A percentile compares a stretch with the other conserved stretches of the same genome.
These are phyloP conservation scores for Euthynnus affinis DNA, from an alignment of 2,797 vertebrate genomes.

Conservation along the genomic window DNA sequence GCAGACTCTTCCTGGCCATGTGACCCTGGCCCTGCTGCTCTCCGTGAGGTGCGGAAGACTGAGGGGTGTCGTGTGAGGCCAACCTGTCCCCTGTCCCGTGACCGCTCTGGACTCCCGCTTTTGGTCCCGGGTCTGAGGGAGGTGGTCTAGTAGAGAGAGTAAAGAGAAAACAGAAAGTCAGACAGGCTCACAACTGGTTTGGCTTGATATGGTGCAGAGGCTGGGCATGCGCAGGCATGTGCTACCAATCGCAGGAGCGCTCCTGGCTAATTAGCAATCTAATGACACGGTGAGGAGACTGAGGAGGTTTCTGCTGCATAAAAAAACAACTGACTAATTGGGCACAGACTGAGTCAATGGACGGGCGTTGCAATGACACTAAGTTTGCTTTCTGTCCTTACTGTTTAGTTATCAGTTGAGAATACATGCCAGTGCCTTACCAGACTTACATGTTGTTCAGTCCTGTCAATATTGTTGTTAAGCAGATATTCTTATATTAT, in stretches of 20 bases:
- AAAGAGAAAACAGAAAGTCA: slow-evolving; percentile 46
- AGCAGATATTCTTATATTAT: neutral
- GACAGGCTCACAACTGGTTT: neutral
- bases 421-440: too few species aligned
- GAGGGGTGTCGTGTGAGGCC: slow-evolving; percentile 80
- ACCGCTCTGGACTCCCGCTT: slow-evolving; percentile 84
- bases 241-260: neutral
- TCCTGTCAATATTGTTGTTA: neutral
- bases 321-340: too few species aligned
- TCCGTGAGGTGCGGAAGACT: slow-evolving; percentile 65
- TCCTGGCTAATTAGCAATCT: slow-evolving; percentile 20
- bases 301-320: too few species aligned
- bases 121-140: slow-evolving; percentile 89
- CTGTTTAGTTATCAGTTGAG: too few species aligned
- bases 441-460: neutral
- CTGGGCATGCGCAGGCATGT: neutral
- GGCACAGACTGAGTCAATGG: too few species aligned
- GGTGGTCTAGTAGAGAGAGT: slow-evolving; percentile 87
- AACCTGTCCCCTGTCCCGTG: slow-evolving; percentile 81
- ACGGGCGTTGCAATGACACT: too few species aligned
- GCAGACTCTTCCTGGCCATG: slow-evolving; percentile 89
- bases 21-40: slow-evolving; percentile 84
- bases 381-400: too few species aligned
- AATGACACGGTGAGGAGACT: neutral
- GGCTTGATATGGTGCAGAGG: neutral